Evolutionary conservation across 1,140 invertebrate genomes (phyloP).

Genomic region (Drosophila ananassae): DNA sequence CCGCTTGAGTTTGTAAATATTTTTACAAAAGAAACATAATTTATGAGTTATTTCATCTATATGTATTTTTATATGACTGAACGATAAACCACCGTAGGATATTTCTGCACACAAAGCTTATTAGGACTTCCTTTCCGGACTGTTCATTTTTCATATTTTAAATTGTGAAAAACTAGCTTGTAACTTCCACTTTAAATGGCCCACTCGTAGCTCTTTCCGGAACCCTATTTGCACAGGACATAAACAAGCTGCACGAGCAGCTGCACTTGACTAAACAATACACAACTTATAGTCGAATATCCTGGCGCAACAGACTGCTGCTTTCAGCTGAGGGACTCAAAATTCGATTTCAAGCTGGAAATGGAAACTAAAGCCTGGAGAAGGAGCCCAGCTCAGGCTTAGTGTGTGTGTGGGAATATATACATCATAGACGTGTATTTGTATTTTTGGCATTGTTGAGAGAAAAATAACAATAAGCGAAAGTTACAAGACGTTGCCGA

Average conservation of each 20-base stretch:
- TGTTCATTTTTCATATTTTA: constrained; percentile 1
- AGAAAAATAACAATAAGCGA: constrained; percentile 66
- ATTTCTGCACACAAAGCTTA: not conserved
- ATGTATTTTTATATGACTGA: too few relatives aligned
- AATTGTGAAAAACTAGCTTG: constrained; percentile 7
- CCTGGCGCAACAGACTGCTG: constrained; percentile 14
- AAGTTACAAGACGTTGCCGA: constrained; percentile 54
- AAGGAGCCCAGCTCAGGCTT: constrained; percentile 5
- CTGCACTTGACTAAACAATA: constrained; percentile 80
- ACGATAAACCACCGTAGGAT: not conserved
- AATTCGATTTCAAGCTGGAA: constrained; percentile 71
- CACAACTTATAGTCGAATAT: constrained; percentile 45
- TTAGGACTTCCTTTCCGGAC: not conserved
- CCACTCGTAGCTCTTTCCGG: constrained; percentile 21
- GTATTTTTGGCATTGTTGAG: not conserved
- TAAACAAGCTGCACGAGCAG: constrained; percentile 71
- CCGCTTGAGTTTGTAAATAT: not conserved
- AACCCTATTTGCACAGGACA: constrained; percentile 61
- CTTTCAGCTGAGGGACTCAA: constrained; percentile 32
- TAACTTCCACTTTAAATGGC: constrained; percentile 14
- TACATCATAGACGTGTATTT: constrained; percentile 7
- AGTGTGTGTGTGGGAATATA: not conserved
- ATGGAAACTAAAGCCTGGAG: constrained; percentile 26
- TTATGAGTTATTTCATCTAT: not conserved
- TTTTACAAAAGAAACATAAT: not conserved